These are phyloP conservation scores for Planiliza haematocheilus DNA, from an alignment of 2,113 vertebrate genomes.

Conservation along the genomic window DNA sequence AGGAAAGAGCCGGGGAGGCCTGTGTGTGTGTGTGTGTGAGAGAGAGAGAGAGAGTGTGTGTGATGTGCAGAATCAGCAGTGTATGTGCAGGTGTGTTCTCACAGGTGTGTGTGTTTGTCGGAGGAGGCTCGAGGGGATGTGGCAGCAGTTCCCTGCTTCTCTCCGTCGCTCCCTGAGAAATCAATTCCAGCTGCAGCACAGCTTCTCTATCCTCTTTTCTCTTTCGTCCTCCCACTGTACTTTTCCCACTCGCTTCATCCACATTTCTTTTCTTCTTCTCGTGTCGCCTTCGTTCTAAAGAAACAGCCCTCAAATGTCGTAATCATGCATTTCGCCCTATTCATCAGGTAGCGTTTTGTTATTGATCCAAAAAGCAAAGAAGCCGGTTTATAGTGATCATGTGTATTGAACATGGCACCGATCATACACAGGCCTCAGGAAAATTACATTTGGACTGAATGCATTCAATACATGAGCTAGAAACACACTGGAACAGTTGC, in stretches of 20 bases:
- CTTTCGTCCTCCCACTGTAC: conserved; percentile 22
- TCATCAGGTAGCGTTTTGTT: background rate
- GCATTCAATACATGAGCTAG: background rate
- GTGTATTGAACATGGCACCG: conserved; percentile 14
- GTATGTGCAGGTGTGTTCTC: conserved; percentile 47
- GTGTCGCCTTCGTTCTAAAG: background rate
- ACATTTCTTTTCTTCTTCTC: background rate
- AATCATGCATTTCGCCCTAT: conserved; percentile 1
- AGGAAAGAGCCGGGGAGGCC: conserved; percentile 18
- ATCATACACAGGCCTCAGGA: background rate
- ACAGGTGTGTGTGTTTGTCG: conserved; percentile 39
- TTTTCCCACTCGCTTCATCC: conserved; percentile 15
- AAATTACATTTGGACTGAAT: background rate
- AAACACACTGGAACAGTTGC: too few relatives aligned
- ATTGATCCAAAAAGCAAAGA: conserved; percentile 26
- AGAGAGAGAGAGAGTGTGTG: background rate
- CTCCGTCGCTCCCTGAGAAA: conserved; percentile 64
- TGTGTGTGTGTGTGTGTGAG: background rate
- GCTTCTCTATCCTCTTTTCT: conserved; percentile 48
- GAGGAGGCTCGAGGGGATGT: conserved; percentile 57
- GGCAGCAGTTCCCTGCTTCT: conserved; percentile 59
- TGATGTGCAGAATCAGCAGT: conserved; percentile 51
- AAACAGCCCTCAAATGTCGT: background rate
- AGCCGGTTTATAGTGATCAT: conserved; percentile 13
- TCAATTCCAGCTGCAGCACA: conserved; percentile 67